Conservation (phyloP, 2,797 vertebrate genomes). For the Chelonia mydas region DNA sequence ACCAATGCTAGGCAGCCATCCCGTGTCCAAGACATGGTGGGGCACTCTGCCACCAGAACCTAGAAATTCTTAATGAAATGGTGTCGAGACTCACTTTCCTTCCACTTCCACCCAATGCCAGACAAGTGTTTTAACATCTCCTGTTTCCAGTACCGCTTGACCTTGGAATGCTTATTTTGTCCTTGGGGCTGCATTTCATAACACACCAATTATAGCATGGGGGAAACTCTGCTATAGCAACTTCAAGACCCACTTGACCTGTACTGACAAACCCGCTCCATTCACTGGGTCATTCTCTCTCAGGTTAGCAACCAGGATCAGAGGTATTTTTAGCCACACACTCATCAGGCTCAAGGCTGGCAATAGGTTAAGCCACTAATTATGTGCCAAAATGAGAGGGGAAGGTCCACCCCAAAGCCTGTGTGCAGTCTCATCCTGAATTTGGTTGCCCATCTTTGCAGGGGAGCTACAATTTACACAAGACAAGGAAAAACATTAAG, state of each 20-base stretch:
- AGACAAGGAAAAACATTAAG: neutral
- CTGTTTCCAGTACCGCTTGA: neutral
- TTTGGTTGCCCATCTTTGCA: neutral
- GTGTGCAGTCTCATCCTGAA: neutral
- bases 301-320: neutral
- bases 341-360: neutral
- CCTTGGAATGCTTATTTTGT: accelerated
- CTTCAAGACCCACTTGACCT: neutral
- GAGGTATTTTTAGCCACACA: neutral
- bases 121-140: neutral
- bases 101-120: neutral
- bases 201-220: accelerated
- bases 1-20: neutral
- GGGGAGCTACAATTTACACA: neutral
- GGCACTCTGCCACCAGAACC: neutral
- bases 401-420: neutral
- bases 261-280: neutral
- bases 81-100: neutral
- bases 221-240: neutral
- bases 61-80: neutral
- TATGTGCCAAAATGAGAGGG: neutral
- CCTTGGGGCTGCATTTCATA: neutral
- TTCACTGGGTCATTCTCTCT: neutral
- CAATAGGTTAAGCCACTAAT: neutral
- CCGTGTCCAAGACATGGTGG: neutral